phyloP scores from a whole-genome alignment of 2,113 vertebrate genomes.

The Tamias sibiricus region DNA sequence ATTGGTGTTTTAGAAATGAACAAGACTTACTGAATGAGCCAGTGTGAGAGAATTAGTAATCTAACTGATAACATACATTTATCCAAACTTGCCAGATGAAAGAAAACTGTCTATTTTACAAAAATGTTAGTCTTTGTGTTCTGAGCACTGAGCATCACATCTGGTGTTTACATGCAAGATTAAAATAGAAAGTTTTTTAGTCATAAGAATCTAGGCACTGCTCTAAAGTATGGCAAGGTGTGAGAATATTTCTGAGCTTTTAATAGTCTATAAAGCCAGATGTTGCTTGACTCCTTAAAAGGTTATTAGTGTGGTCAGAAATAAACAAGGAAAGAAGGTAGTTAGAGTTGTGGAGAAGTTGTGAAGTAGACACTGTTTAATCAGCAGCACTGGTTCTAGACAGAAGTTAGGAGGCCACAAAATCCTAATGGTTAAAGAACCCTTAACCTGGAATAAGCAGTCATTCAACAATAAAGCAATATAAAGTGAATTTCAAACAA shows the following conservation, averaged over 20 bases:
- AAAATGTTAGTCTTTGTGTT: background rate
- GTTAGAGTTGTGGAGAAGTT: background rate
- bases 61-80: background rate
- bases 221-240: background rate
- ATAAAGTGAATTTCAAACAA: background rate
- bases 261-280: background rate
- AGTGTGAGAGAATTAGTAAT: background rate
- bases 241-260: background rate
- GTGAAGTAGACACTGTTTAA: background rate
- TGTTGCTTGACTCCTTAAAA: background rate
- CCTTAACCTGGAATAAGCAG: background rate
- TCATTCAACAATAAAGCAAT: background rate
- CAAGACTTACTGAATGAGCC: background rate
- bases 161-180: background rate
- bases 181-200: slow-evolving; percentile 7
- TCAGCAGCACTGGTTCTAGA: background rate
- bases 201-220: background rate
- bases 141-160: background rate
- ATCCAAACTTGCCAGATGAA: background rate
- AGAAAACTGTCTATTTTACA: background rate
- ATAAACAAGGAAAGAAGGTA: background rate
- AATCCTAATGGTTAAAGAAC: background rate
- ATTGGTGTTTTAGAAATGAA: background rate
- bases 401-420: background rate
- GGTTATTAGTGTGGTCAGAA: background rate